Evolutionary conservation across 2,797 vertebrate genomes (phyloP), one percentile per base, ranked within the genome.

Genomic region (Okamejei kenojei): DNA sequence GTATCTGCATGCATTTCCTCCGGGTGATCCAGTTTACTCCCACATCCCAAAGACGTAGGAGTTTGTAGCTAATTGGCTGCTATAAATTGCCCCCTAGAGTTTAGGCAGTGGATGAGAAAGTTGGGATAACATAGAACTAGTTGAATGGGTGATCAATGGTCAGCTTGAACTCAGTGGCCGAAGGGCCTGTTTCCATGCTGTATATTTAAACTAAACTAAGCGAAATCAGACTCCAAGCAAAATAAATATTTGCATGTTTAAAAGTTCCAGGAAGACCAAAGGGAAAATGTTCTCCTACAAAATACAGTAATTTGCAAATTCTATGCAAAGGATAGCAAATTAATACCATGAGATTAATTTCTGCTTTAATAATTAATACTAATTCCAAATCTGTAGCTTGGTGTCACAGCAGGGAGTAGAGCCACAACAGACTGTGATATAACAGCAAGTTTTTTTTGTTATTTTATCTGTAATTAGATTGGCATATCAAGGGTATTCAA

Each of bases 381-480:
- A 92, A 92, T 92, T 74, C 71, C 38, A 76, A 74, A 92, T 74
- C 73, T 92, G 11, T n/a, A 90, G 38, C 21, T 29, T 58, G 15
- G 45, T 76, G 71, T 58, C 90, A 76, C 71, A 76, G 71, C 90
- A 26, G 90, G 71, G 71, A 45, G 21, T 76, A 54, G 71, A 92
- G 26, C 7, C 15, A 54, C 29, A 92, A 15, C 35, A 21, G 35
- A 23, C 7, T 82, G 13, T 84, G 54, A 38, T 58, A 58, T 58
- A 86, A 29, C 35, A 54, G 71, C 10, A 45, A 54, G 21, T 74
- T 29, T 54, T 23, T 74, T 76, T 58, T 76, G 71, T 92, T 68
- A 76, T 92, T 76, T 76, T 76, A 76, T 92, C 90, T 76, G 71
- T 45, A 92, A 92, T 73, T 45, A 58, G 71, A 92, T 58, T 92